Conservation (phyloP, 1,140 invertebrate species). For the Cardiocondyla obscurior region DNA sequence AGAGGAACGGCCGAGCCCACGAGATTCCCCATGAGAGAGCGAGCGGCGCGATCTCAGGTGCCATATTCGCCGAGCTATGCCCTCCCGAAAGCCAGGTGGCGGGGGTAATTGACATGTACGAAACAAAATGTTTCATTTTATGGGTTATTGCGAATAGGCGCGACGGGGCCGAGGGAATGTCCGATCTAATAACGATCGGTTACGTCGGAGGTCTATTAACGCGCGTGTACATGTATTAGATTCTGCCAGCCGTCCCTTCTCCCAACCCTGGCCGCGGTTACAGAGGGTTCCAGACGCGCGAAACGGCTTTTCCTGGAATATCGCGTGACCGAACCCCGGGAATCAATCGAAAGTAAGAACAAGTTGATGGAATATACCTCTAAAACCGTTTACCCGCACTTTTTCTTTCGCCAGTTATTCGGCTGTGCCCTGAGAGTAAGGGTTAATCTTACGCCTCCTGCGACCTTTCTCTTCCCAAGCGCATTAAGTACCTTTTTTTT, state of each 20-base stretch:
- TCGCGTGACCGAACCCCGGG: conserved; percentile 82
- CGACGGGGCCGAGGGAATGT: conserved; percentile 76
- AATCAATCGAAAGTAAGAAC: conserved; percentile 79
- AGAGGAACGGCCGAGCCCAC: neutral
- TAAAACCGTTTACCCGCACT: conserved; percentile 8
- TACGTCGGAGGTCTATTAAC: conserved; percentile 81
- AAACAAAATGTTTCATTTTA: conserved; percentile 82
- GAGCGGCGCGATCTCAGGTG: neutral
- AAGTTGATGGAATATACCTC: conserved; percentile 27
- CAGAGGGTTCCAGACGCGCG: conserved; percentile 76
- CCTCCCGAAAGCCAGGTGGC: neutral
- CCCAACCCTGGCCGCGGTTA: conserved; percentile 27
- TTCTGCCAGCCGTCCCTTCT: conserved; percentile 15
- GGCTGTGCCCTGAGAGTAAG: neutral
- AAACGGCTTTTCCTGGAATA: conserved; percentile 84
- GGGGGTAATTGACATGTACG: conserved; percentile 80
- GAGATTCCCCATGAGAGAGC: neutral
- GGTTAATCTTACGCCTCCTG: neutral
- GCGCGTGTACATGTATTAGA: conserved; percentile 67
- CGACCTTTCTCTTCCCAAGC: neutral
- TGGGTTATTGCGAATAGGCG: conserved; percentile 79
- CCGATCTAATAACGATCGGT: conserved; percentile 83
- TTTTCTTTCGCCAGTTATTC: neutral
- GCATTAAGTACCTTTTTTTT: neutral
- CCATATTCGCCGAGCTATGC: neutral